Evolutionary conservation across 2,888 invertebrate genomes (phyloP), one percentile per base, ranked within the genome.

Genomic region (Thereva unica): DNA sequence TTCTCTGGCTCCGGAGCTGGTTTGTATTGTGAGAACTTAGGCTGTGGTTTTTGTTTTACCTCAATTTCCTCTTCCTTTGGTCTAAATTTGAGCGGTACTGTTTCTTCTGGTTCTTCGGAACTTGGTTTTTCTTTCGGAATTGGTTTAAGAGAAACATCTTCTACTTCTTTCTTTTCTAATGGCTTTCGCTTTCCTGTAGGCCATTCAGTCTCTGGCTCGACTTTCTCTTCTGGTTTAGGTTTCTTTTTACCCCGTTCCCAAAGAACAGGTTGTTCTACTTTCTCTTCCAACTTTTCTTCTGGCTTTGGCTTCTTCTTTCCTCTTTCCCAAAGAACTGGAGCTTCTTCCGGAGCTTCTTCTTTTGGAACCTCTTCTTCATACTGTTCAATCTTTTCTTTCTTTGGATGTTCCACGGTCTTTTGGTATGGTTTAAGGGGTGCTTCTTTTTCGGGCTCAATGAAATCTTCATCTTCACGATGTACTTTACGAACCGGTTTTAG

Each of bases 21-120:
- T 55, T 74, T 71, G 9, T 67, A 69, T 44, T 69, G 45, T 42
- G 68, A 66, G 10, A 64, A 54, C 6, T 65, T 66, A 12, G 55
- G 67, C 12, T 68, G 67, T 49, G 70, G 66, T 8, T 70, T 41
- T 34, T 55, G 50, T 23, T 67, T 49, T 40, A 44, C 40, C 23
- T 52, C 59, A 56, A 44, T 23, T 23, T 23, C 23, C 23, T 23
- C 23, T 23, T 23, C 23, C 23, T 23, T 23, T 23, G 23, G 23
- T 23, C 23, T 23, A 67, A 4, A 5, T 44, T 68, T 71, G 1
- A 69, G 70, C 68, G 65, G 68, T 50, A 64, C 56, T 64, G 49
- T 74, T 40, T 73, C 71, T 63, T 72, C 68, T 34, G 73, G 71
- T 69, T 76, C 70, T 70, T 79, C 75, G 3, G 77, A 75, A 53